Evolutionary conservation across 2,797 vertebrate species (phyloP).

Genomic region (Hyperoplus immaculatus): DNA sequence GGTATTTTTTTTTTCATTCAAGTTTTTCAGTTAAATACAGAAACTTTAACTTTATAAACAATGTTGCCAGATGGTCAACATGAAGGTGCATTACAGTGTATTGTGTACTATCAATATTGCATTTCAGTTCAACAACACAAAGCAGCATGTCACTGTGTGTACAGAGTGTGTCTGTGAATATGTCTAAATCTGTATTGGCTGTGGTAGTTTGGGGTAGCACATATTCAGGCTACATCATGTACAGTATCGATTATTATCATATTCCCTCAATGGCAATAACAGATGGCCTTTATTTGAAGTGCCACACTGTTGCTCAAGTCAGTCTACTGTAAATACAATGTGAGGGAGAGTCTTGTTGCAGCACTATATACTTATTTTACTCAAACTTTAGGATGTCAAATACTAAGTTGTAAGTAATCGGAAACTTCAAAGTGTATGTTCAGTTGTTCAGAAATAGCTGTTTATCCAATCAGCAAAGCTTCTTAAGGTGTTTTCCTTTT

Average conservation of each 20-base stretch:
- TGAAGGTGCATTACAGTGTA: slow-evolving; percentile 13
- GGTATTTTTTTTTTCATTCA: slow-evolving; percentile 4
- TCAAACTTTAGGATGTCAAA: slow-evolving; percentile 1
- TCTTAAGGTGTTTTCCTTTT: background rate
- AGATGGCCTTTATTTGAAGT: background rate
- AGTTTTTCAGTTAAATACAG: slow-evolving; percentile 19
- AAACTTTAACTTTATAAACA: slow-evolving; percentile 6
- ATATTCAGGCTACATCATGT: background rate
- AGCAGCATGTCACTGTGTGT: slow-evolving; percentile 12
- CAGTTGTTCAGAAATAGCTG: background rate
- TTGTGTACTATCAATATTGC: too few species aligned
- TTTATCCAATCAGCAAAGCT: background rate
- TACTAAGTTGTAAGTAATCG: background rate
- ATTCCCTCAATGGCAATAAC: background rate
- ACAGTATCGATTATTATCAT: background rate
- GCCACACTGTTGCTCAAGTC: background rate
- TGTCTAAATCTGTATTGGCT: background rate
- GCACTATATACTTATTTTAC: background rate
- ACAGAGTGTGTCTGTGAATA: slow-evolving; percentile 3
- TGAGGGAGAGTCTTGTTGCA: background rate
- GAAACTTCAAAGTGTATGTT: background rate
- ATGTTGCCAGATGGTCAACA: slow-evolving; percentile 39
- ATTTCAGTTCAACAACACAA: too few species aligned
- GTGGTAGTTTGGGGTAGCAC: background rate
- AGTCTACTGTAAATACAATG: background rate